Base-by-base conservation (phyloP, 2,888 invertebrate species). In the Tortrix viridana region DNA sequence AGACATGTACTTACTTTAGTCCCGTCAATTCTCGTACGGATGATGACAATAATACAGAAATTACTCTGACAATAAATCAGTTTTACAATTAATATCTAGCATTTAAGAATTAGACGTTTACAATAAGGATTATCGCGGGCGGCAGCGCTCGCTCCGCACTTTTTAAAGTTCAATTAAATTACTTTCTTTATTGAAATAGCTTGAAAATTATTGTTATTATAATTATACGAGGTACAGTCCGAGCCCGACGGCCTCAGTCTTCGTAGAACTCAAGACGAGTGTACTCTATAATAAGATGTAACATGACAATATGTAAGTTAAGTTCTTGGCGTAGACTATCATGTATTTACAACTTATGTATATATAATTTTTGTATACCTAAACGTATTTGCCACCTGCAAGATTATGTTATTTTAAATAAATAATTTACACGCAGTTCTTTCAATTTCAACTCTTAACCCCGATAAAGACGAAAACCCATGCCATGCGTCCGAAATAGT, bases 11-110 rank as follows among this genome's bases (percentile, higher is more conserved):
- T n/a, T 20, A 57, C 14, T 18, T 52, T 62, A 55, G 46, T 57
- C 50, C 84, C 74, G 91, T 91, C 91, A 90, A 90, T 91, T 91
- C 74, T 76, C 69, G 12, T 69, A 73, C 82, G 76, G 76, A 72
- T 75, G 19, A 72, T 74, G 84, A 85, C 82, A 84, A 86, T 83
- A 82, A 82, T 66, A 57, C 54, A 61, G 66, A 64, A 59, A 57
- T 58, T 41, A 41, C 50, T 56, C 74, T 70, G 84, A 85, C 85
- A 85, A 86, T 86, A 85, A 86, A 74, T 66, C 70, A 73, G 78
- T 82, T 83, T 75, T 83, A 82, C 76, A 77, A 84, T 84, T 71
- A 80, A 75, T 87, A 83, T 80, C 16, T 84, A 84, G 79, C 69
- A 75, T 69, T 72, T 80, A 82, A 79, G 79, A 74, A 71, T 43